phyloP scores from a whole-genome alignment of 2,888 invertebrate species.

The Pachycephus smyrnensis region DNA sequence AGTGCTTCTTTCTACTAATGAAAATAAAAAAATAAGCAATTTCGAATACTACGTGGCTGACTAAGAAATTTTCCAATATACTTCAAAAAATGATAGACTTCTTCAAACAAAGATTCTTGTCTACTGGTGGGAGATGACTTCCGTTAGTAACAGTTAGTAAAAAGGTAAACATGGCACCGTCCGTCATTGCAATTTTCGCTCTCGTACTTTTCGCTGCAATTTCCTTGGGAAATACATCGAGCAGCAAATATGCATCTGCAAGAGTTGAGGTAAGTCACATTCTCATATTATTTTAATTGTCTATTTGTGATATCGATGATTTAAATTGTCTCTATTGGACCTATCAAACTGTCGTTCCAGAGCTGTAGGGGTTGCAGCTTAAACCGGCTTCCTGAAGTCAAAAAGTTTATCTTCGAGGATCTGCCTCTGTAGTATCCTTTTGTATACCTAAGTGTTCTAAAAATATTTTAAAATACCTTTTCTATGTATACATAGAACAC shows the following conservation, averaged over 20 bases:
- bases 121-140: background rate
- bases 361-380: constrained; percentile 78
- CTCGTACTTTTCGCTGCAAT: constrained; percentile 24
- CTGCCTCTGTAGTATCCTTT: constrained; percentile 74
- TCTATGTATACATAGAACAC: background rate
- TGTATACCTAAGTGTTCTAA: background rate
- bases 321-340: background rate
- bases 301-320: background rate
- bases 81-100: background rate
- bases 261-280: constrained; percentile 41
- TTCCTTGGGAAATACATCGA: constrained; percentile 27
- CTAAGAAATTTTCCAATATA: background rate
- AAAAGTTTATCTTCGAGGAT: constrained; percentile 76
- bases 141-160: background rate
- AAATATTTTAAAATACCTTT: background rate
- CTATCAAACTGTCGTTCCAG: constrained; percentile 63
- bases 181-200: constrained; percentile 24
- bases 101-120: background rate
- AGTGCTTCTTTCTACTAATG: background rate
- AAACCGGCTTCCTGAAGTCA: constrained; percentile 76
- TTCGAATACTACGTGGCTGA: background rate
- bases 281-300: background rate
- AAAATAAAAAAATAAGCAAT: background rate
- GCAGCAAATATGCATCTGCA: constrained; percentile 38
- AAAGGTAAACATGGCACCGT: constrained; percentile 40